Base-by-base conservation (phyloP, 2,113 vertebrate genomes). In the Mixornis gularis region DNA sequence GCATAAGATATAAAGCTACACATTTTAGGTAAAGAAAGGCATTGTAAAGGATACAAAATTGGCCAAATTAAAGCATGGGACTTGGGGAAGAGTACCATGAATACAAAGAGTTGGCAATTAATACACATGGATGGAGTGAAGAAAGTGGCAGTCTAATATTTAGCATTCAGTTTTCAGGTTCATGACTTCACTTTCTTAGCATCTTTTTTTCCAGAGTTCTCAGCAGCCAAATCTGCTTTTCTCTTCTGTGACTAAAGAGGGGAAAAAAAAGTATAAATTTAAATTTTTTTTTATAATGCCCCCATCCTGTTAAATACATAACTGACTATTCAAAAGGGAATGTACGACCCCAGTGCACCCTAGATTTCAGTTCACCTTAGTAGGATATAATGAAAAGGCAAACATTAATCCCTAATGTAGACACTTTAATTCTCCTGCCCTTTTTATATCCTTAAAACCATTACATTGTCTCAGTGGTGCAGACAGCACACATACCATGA, bases 131-230 rank as follows among this genome's bases (percentile, higher is more conserved):
- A 95, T 89, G 95, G 85, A 97, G 89, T 95, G 93, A 95, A 95
- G 87, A 93, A 96, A 95, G 94, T 94, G 97, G 96, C 95, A 97
- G 93, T 95, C 96, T 87, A 72, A 66, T 68, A 95, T 81, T 95
- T 77, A 95, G 88, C 80, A 74, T 92, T 97, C 92, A 53, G 66
- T 91, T 96, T 93, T 91, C 93, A 70, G 49, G 81, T 94, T 98
- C 96, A 99, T 2, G 98, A 97, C 96, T 98, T 98, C 81, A 97
- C 96, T 97, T 98, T 99, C 95, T 99, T 99, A 73, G 97, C 96
- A 95, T 99, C 98, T 85, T 98, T 99, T 95, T 98, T 98, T 68
- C 97, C 97, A 91, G 97, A 97, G 79, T 92, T 96, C 86, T 99
- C 98, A 90, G 97, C 25, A 55, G 97, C 90, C 92, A 96, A 79